phyloP scores from a whole-genome alignment of 1,140 invertebrate genomes.

The Drosophila biarmipes region DNA sequence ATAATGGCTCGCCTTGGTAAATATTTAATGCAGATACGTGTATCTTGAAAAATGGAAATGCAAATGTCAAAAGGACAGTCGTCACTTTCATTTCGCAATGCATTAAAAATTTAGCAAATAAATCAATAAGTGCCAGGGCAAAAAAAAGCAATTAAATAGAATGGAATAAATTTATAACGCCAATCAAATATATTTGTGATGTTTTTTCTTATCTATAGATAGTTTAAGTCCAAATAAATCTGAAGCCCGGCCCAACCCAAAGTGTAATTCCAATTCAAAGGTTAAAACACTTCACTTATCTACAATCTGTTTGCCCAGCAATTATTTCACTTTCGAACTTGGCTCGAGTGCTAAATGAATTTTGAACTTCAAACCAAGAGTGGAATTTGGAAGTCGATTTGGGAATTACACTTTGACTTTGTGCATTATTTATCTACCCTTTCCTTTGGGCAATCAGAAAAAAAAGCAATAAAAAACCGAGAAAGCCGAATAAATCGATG shows the following conservation, averaged over 20 bases:
- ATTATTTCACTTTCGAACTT: conserved; percentile 30
- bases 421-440: conserved; percentile 7
- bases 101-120: background rate
- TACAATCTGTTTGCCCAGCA: conserved; percentile 27
- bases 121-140: background rate
- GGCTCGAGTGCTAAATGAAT: conserved; percentile 25
- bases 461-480: background rate
- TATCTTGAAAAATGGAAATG: conserved; percentile 34
- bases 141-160: background rate
- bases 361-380: conserved; percentile 24
- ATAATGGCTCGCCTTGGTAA: conserved; percentile 19
- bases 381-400: conserved; percentile 4
- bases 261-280: conserved; percentile 18
- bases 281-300: conserved; percentile 22
- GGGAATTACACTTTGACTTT: conserved; percentile 8
- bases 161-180: no score
- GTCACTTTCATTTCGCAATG: background rate
- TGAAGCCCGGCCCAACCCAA: background rate
- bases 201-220: background rate
- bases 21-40: conserved; percentile 57
- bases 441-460: background rate
- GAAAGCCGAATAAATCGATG: conserved; percentile 8
- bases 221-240: background rate
- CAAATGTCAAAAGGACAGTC: conserved; percentile 21
- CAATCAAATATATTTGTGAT: no score